Conservation (phyloP, 1,140 invertebrate species). For the Bombus polaris region DNA sequence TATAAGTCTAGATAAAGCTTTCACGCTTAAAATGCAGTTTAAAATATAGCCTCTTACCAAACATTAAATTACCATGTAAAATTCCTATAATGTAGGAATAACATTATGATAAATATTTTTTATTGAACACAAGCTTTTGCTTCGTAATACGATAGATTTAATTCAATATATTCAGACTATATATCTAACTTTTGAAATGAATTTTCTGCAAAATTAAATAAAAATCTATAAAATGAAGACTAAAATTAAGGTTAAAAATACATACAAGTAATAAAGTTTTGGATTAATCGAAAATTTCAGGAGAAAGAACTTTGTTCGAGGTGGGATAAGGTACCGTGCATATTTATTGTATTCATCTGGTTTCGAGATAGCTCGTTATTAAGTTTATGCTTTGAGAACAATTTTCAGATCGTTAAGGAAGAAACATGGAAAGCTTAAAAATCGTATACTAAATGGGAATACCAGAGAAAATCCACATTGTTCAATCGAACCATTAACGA, state of each 20-base stretch:
- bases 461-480: background rate
- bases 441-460: background rate
- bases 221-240: background rate
- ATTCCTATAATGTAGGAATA: background rate
- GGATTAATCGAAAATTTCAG: background rate
- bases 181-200: background rate
- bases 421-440: background rate
- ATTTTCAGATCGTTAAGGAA: background rate
- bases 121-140: background rate
- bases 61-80: background rate
- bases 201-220: background rate
- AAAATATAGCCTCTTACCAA: background rate
- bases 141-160: background rate
- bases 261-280: background rate
- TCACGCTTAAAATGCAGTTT: background rate
- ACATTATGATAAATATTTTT: background rate
- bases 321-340: background rate
- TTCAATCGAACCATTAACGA: background rate
- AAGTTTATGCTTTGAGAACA: background rate
- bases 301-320: background rate
- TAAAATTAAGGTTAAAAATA: background rate
- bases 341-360: background rate
- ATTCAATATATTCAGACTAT: background rate
- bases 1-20: background rate
- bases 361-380: background rate